These are phyloP conservation scores for Zaprionus bogoriensis DNA, from an alignment of 2,888 invertebrate genomes.

Conservation along the genomic window DNA sequence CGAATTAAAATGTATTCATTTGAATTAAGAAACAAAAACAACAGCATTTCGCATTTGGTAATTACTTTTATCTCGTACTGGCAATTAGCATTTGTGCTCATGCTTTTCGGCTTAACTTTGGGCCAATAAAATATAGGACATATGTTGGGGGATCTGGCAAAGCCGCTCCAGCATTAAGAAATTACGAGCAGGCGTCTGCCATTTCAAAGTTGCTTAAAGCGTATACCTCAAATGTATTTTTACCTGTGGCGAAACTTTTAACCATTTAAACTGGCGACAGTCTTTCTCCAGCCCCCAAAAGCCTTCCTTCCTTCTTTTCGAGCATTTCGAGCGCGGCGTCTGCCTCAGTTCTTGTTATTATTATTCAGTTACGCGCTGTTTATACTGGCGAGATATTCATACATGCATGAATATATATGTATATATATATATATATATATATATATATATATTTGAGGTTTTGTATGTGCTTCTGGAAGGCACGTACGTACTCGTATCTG, in stretches of 20 bases:
- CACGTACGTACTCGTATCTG: conserved; percentile 62
- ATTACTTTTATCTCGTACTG: too few species aligned
- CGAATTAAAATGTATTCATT: too few species aligned
- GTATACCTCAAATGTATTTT: conserved; percentile 34
- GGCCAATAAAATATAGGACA: too few species aligned
- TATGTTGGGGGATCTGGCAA: too few species aligned
- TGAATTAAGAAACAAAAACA: too few species aligned
- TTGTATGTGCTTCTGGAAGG: too few species aligned
- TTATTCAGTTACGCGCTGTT: conserved; percentile 75
- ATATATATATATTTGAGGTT: too few species aligned
- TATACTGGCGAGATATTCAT: conserved; percentile 71
- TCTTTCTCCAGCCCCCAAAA: conserved; percentile 36
- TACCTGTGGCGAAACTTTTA: conserved; percentile 42
- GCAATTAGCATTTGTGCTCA: too few species aligned
- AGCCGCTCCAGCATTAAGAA: conserved; percentile 21
- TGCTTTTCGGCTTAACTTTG: too few species aligned
- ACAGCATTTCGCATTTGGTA: too few species aligned
- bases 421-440: conserved; percentile 7
- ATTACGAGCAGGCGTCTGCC: conserved; percentile 27
- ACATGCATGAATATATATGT: conserved; percentile 71
- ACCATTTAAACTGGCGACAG: conserved; percentile 59
- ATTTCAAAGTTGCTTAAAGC: conserved; percentile 41
- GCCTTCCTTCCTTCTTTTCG: conserved; percentile 15
- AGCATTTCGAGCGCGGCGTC: conserved; percentile 11
- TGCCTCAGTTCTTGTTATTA: conserved; percentile 57